phyloP scores from a whole-genome alignment of 2,113 vertebrate genomes.

The Myotis davidii region DNA sequence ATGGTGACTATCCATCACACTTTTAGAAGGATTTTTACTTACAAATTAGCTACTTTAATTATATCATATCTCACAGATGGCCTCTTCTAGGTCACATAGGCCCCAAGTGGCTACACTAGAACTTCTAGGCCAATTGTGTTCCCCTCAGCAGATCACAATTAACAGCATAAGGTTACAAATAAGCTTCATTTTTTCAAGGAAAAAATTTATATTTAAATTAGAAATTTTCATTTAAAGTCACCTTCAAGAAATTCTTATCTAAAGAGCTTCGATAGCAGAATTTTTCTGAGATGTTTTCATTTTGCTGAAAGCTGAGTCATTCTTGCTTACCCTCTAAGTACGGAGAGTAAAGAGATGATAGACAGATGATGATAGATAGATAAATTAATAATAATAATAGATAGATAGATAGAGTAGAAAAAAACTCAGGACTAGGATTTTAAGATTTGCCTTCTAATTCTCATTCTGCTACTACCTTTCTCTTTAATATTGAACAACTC shows the following conservation, averaged over 20 bases:
- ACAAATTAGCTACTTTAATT: background rate
- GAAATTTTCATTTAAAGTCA: background rate
- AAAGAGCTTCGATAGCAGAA: background rate
- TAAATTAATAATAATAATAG: background rate
- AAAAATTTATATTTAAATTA: background rate
- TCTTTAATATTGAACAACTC: background rate
- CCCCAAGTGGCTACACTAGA: background rate
- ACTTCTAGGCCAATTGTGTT: background rate
- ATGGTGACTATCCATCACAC: background rate
- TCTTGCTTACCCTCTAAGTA: background rate
- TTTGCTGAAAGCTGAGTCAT: background rate
- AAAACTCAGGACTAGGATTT: background rate
- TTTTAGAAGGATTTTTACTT: slow-evolving; percentile 3
- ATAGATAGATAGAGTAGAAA: background rate
- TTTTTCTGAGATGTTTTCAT: background rate
- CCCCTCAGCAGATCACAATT: background rate
- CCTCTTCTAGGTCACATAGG: background rate
- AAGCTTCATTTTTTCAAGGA: background rate
- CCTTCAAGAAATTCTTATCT: background rate
- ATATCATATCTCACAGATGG: background rate
- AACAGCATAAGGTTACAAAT: background rate
- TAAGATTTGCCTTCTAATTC: background rate
- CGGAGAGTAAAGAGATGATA: background rate
- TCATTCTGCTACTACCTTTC: background rate
- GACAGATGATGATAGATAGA: background rate